These are phyloP conservation scores for Carettochelys insculpta DNA, from an alignment of 2,113 vertebrate genomes.

Conservation along the genomic window DNA sequence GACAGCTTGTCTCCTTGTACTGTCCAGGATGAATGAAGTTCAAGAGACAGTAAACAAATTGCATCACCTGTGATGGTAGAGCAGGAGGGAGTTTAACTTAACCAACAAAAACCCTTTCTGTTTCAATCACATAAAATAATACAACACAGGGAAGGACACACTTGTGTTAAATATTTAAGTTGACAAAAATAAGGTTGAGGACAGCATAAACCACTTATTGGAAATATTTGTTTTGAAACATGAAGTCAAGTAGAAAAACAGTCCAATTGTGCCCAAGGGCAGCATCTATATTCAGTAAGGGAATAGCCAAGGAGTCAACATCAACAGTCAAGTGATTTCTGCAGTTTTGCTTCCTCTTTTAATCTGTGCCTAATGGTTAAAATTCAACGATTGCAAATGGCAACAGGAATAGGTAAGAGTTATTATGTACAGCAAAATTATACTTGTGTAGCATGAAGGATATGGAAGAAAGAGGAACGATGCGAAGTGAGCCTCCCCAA, in stretches of 20 bases:
- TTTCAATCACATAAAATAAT: slow-evolving; percentile 29
- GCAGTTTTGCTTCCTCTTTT: slow-evolving; percentile 6
- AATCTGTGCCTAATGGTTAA: background rate
- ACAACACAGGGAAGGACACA: background rate
- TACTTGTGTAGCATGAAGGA: background rate
- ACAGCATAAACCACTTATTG: slow-evolving; percentile 8
- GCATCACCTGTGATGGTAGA: background rate
- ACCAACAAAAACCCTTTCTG: background rate
- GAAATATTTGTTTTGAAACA: slow-evolving; percentile 47
- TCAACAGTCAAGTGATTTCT: background rate
- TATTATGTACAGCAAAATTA: background rate
- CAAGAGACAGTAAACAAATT: background rate
- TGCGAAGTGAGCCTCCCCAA: background rate
- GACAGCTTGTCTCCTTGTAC: background rate
- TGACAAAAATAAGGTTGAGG: slow-evolving; percentile 33
- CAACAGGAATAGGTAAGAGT: slow-evolving; percentile 6
- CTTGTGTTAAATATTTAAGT: slow-evolving; percentile 42
- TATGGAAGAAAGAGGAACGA: background rate
- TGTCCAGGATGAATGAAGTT: background rate
- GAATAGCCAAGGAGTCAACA: background rate
- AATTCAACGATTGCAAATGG: background rate
- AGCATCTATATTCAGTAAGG: slow-evolving; percentile 4
- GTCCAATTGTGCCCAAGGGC: slow-evolving; percentile 33
- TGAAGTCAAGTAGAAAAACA: slow-evolving; percentile 67
- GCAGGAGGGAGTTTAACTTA: background rate